Percentiles rank a stretch among this genome's conserved stretches.
phyloP scores from a whole-genome alignment of 2,797 vertebrate species.

The Coluber constrictor region DNA sequence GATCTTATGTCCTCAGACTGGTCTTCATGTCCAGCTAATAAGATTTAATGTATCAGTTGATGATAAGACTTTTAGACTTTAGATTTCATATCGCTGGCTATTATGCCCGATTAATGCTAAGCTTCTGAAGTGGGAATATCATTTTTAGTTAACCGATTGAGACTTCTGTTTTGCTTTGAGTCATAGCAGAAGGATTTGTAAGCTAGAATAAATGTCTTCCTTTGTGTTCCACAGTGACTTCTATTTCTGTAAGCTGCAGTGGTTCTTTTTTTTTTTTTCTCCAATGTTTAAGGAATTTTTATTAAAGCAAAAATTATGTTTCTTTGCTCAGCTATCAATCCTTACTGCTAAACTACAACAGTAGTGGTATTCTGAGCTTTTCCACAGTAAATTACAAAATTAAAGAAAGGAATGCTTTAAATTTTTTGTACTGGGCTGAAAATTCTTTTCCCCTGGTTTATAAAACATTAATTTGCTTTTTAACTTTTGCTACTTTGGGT shows the following conservation, averaged over 20 bases:
- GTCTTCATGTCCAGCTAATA: not conserved
- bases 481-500: conserved; percentile 84
- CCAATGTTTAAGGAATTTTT: conserved; percentile 87
- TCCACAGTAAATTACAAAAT: conserved; percentile 97
- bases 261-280: too few relatives aligned
- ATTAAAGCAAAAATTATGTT: conserved; percentile 97
- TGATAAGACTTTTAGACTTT: not conserved
- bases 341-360: conserved; percentile 75
- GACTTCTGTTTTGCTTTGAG: not conserved
- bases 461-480: conserved; percentile 82
- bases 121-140: not conserved
- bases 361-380: conserved; percentile 86
- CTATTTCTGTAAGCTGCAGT: not conserved
- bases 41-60: not conserved
- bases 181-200: not conserved
- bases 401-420: conserved; percentile 96
- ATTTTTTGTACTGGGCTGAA: conserved; percentile 79
- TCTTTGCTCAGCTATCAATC: conserved; percentile 84
- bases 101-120: not conserved
- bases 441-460: conserved; percentile 87
- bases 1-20: not conserved
- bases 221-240: not conserved
- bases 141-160: not conserved
- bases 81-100: not conserved
- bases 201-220: not conserved